Evolutionary conservation across 2,797 vertebrate species (phyloP).

Genomic region (Nyctalus aviator): DNA sequence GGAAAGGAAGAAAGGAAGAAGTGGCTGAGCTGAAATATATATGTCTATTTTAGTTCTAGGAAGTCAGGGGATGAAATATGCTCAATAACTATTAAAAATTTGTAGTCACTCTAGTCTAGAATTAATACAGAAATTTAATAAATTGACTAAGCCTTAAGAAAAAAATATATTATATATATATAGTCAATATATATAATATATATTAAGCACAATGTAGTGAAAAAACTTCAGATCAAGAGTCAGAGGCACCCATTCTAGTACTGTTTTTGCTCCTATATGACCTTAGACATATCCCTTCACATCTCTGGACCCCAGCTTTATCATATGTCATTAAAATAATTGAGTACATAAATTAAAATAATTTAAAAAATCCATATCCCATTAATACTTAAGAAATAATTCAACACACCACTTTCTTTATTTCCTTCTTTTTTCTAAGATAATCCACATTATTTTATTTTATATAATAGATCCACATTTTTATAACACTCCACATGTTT

Average conservation of each 20-base stretch:
- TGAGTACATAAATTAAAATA: background rate
- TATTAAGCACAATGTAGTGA: background rate
- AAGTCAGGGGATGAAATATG: background rate
- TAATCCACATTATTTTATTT: background rate
- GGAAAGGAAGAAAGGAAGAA: background rate
- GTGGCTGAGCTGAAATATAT: background rate
- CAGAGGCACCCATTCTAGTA: background rate
- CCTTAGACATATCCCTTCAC: background rate
- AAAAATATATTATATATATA: background rate
- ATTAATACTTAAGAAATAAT: background rate
- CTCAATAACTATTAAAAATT: background rate
- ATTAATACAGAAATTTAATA: background rate
- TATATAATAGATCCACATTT: slow-evolving; percentile 22
- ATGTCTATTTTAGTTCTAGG: background rate
- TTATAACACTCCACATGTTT: background rate
- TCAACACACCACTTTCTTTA: background rate
- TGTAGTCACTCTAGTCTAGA: background rate
- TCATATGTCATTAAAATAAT: background rate
- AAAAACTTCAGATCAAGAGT: background rate
- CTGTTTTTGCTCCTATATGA: background rate
- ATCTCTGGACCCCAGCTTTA: background rate
- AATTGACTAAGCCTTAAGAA: background rate
- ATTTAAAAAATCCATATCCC: background rate
- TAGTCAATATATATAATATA: background rate
- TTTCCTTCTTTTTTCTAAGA: background rate